Evolutionary conservation across 1,140 invertebrate genomes (phyloP).

Genomic region (Drosophila ambigua): DNA sequence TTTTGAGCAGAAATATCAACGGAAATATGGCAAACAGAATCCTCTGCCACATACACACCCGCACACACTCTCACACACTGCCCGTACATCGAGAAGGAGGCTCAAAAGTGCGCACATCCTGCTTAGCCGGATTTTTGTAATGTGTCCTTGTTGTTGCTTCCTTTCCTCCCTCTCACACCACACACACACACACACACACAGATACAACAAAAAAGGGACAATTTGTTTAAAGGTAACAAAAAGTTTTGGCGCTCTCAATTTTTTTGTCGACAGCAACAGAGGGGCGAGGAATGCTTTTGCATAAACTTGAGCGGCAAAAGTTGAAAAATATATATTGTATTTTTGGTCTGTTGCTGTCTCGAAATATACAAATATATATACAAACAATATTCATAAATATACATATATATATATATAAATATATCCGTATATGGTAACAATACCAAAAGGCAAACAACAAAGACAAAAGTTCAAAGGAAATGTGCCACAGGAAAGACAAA

Average conservation of each 20-base stretch:
- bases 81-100: conserved; percentile 27
- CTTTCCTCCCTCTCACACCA: conserved; percentile 23
- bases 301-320: conserved; percentile 72
- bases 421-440: conserved; percentile 56
- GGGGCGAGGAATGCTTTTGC: conserved; percentile 51
- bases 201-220: conserved; percentile 55
- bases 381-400: conserved; percentile 40
- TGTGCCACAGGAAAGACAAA: conserved; percentile 57
- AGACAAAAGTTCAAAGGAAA: conserved; percentile 76
- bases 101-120: conserved; percentile 69
- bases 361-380: neutral
- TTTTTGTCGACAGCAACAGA: conserved; percentile 6
- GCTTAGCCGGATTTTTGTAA: conserved; percentile 68
- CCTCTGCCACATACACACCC: conserved; percentile 14
- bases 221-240: conserved; percentile 75
- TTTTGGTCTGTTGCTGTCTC: conserved; percentile 29
- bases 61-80: conserved; percentile 21
- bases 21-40: conserved; percentile 63
- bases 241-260: conserved; percentile 64
- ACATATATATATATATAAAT: conserved; percentile 21
- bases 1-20: conserved; percentile 69
- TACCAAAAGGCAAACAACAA: conserved; percentile 67
- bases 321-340: conserved; percentile 52
- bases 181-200: conserved; percentile 13
- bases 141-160: conserved; percentile 50